Conservation (phyloP, 2,797 vertebrate species). For the Sebastes vulpes region DNA sequence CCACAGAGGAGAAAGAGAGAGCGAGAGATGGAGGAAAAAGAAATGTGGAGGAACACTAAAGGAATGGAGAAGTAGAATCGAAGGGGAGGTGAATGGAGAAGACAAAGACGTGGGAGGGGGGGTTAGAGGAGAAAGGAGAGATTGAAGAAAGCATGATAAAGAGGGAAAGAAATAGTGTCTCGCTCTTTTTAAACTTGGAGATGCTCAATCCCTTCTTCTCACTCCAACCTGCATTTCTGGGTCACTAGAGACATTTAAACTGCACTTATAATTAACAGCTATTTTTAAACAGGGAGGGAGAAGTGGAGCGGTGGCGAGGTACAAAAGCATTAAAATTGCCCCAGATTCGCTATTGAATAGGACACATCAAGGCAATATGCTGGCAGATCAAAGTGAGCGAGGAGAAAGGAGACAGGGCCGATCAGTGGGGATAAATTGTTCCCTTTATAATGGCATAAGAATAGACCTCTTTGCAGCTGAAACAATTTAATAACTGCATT, state of each 20-base stretch:
- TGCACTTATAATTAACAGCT: conserved; percentile 99
- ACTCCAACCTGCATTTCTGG: conserved; percentile 99
- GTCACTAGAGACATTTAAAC: conserved; percentile 99
- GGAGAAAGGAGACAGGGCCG: conserved; percentile 94
- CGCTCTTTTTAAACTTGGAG: conserved; percentile 89
- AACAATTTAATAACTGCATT: conserved; percentile 99
- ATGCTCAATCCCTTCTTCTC: conserved; percentile 92
- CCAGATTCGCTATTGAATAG: conserved; percentile 99
- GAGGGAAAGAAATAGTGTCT: conserved; percentile 73
- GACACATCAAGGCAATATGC: conserved; percentile 99
- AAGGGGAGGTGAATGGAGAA: conserved; percentile 73
- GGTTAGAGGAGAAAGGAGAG: conserved; percentile 61
- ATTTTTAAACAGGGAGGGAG: conserved; percentile 99
- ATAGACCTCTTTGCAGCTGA: conserved; percentile 98
- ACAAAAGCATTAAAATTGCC: conserved; percentile 99
- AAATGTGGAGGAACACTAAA: conserved; percentile 72
- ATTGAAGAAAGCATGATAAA: conserved; percentile 78
- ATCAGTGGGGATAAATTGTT: conserved; percentile 99
- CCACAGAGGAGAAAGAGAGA: conserved; percentile 70
- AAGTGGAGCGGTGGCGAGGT: conserved; percentile 99
- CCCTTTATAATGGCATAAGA: conserved; percentile 99
- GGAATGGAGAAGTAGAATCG: conserved; percentile 72
- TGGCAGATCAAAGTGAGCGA: conserved; percentile 99
- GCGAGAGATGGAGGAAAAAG: conserved; percentile 65
- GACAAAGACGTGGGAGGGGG: conserved; percentile 72